Percentiles rank a stretch among this genome's conserved stretches.
Conservation (phyloP, 2,113 vertebrate genomes). For the Peucedramus taeniatus region DNA sequence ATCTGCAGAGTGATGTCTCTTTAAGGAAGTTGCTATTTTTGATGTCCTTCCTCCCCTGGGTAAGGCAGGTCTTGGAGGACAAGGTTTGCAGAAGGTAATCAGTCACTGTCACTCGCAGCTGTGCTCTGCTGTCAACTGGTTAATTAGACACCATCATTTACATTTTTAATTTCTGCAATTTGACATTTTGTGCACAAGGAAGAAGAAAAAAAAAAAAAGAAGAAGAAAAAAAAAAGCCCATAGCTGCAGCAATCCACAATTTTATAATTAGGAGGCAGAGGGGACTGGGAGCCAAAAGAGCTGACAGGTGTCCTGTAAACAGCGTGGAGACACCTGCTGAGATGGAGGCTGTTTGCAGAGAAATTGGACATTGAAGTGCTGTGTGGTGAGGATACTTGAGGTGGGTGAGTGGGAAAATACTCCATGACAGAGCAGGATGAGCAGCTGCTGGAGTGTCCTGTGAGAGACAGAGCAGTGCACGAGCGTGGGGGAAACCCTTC, state of each 20-base stretch:
- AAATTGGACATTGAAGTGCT: neutral
- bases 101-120: constrained; percentile 93
- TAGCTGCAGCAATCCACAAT: constrained; percentile 50
- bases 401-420: neutral
- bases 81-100: constrained; percentile 83
- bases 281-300: constrained; percentile 39
- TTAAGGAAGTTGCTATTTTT: constrained; percentile 43
- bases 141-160: constrained; percentile 93
- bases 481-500: neutral
- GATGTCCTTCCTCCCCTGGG: constrained; percentile 32
- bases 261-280: constrained; percentile 71
- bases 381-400: neutral
- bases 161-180: constrained; percentile 92
- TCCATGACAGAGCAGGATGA: neutral
- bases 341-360: constrained; percentile 7
- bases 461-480: neutral
- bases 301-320: constrained; percentile 69
- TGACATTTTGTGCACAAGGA: constrained; percentile 79
- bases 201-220: neutral
- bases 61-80: constrained; percentile 65
- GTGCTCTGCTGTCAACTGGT: constrained; percentile 87
- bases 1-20: constrained; percentile 2
- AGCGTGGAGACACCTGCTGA: constrained; percentile 38
- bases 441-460: neutral
- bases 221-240: neutral